These are phyloP conservation scores for Hydractinia echinata DNA, from an alignment of 30 jellyfish, hydroid and myxozoan species.

Conservation along the genomic window DNA sequence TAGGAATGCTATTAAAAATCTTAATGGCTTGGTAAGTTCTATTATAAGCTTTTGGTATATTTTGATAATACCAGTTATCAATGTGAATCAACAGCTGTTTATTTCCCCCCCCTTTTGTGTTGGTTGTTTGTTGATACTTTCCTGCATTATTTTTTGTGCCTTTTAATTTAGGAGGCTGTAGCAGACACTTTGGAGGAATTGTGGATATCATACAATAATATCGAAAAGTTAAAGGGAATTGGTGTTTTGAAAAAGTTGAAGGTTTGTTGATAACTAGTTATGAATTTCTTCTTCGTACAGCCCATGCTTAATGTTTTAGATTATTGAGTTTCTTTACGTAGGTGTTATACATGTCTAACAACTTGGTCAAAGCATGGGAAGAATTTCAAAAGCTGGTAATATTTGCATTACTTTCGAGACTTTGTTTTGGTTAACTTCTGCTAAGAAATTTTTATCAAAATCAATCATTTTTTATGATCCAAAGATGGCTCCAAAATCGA, in stretches of 20 bases:
- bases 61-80: no score
- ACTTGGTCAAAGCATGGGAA: constrained; percentile 86
- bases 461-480: no score
- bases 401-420: not conserved
- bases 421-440: no score
- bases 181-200: constrained; percentile 87
- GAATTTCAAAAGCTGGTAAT: constrained; percentile 87
- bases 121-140: not conserved
- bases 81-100: not conserved
- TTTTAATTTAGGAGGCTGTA: constrained; percentile 75
- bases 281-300: not conserved
- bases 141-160: not conserved
- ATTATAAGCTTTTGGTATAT: not conserved
- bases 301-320: not conserved
- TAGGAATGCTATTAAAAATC: constrained; percentile 70
- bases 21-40: constrained; percentile 80
- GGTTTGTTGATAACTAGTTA: constrained; percentile 29
- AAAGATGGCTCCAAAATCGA: no score
- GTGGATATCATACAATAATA: constrained; percentile 84
- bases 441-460: no score
- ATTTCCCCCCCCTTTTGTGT: not conserved
- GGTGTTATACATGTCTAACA: constrained; percentile 94
- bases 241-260: constrained; percentile 80
- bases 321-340: constrained; percentile 2
- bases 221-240: constrained; percentile 89